Evolutionary conservation across 1,140 invertebrate species (phyloP), one percentile per base, ranked within the genome.

Genomic region (Micrasema longulum): DNA sequence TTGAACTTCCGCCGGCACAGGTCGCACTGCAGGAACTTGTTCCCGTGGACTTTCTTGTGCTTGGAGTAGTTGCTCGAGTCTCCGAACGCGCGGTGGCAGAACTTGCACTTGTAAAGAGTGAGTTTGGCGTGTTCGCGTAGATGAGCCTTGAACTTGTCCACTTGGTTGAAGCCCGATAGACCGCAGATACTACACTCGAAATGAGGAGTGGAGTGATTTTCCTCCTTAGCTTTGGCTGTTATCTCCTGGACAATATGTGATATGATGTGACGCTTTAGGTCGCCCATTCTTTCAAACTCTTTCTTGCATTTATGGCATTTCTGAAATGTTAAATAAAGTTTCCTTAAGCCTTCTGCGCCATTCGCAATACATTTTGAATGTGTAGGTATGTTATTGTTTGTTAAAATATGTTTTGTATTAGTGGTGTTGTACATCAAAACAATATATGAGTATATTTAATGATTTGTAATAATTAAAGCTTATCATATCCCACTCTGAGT

Each of bases 1-100:
- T 85, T 84, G 72, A 85, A 85, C 69, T 85, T 85, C 1, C 83
- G 73, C 43, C 79, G 78, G 63, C 84, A 85, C 2, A 83, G 71
- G 45, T 84, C 82, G 71, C 84, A 85, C 48, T 85, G 82, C 26
- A 81, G 80, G 70, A 77, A 83, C 1, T 77, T 78, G 0, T 75
- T 76, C 43, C 82, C 82, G 73, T 85, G 84, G 31, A 85, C 80
- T 67, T 85, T 85, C 69, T 85, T 85, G 74, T 85, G 84, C 63
- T 85, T 85, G 1, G 83, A 85, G 65, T 84, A 85, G 55, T 84
- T 84, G 53, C 82, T 83, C 16, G 84, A 84, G 60, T 84, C 83
- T 68, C 82, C 83, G 65, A 85, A 85, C 16, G 83, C 83, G 72
- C 84, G 83, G 50, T 83, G 79, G 77, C 84, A 85, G 62, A 84